Percentiles rank a stretch among this genome's conserved stretches.
These are phyloP conservation scores for Mus caroli DNA, from an alignment of 2,797 vertebrate genomes.

Conservation along the genomic window DNA sequence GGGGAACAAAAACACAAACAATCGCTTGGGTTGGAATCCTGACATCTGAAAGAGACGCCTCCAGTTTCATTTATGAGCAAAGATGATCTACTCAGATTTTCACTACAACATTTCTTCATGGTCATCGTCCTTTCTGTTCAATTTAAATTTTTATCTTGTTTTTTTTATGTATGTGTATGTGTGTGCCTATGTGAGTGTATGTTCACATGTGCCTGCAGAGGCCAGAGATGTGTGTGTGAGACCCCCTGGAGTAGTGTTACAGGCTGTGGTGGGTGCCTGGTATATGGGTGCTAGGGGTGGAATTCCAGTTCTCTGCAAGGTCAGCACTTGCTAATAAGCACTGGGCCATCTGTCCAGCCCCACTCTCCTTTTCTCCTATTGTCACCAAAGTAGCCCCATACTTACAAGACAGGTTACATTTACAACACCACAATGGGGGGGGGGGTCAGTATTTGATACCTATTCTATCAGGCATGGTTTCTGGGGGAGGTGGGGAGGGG, in stretches of 20 bases:
- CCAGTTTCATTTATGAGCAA: neutral
- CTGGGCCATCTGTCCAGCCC: neutral
- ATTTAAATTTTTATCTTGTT: neutral
- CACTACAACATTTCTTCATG: slow-evolving; percentile 42
- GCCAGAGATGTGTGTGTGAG: neutral
- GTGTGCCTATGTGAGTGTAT: rapidly evolving
- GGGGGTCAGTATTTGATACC: neutral
- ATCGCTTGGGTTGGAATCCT: neutral
- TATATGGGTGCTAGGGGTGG: neutral
- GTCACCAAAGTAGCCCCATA: neutral
- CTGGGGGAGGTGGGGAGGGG: too few species aligned
- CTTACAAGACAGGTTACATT: neutral
- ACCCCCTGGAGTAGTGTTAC: too few species aligned
- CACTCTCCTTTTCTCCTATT: neutral
- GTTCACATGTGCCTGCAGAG: too few species aligned
- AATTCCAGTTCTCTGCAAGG: neutral
- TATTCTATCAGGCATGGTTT: neutral
- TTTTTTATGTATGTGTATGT: neutral
- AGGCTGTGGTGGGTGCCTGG: neutral
- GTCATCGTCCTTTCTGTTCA: neutral
- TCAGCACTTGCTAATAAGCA: neutral
- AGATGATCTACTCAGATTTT: slow-evolving; percentile 3
- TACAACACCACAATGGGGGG: neutral
- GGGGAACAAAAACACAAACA: neutral
- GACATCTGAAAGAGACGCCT: neutral